phyloP scores from a whole-genome alignment of 2,797 vertebrate species.

The Manis pentadactyla region DNA sequence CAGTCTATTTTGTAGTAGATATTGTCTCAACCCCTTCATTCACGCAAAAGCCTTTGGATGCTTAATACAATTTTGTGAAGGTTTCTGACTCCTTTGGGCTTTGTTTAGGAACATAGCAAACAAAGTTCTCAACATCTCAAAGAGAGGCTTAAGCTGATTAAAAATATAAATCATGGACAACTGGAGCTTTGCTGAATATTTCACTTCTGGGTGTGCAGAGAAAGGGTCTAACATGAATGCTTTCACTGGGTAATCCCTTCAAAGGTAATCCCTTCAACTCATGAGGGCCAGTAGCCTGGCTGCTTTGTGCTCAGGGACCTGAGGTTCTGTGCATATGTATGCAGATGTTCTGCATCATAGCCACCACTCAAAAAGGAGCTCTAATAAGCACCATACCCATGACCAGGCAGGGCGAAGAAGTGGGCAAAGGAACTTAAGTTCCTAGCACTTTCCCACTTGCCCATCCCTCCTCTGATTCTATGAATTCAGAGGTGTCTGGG shows the following conservation, averaged over 20 bases:
- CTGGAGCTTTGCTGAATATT: neutral
- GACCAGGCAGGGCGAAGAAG: neutral
- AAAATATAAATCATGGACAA: conserved; percentile 20
- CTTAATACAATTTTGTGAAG: conserved; percentile 58
- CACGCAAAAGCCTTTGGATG: conserved; percentile 47
- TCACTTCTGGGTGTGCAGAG: neutral
- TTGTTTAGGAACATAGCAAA: conserved; percentile 69
- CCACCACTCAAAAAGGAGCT: neutral
- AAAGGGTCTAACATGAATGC: neutral
- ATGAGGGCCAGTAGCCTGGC: neutral
- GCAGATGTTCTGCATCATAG: neutral
- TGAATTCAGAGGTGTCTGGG: conserved; percentile 4
- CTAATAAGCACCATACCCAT: neutral
- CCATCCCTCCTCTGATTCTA: neutral
- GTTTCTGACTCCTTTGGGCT: conserved; percentile 38
- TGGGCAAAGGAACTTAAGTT: neutral
- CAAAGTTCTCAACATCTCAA: conserved; percentile 46
- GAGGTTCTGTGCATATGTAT: neutral
- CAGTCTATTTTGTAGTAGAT: conserved; percentile 41
- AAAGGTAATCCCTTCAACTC: neutral
- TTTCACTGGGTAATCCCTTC: neutral
- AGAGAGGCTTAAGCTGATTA: conserved; percentile 49
- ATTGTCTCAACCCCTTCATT: conserved; percentile 65
- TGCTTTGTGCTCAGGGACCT: neutral
- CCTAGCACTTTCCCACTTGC: neutral